These are phyloP conservation scores for Cygnus buccinator DNA, from an alignment of 2,113 vertebrate genomes.

Conservation along the genomic window DNA sequence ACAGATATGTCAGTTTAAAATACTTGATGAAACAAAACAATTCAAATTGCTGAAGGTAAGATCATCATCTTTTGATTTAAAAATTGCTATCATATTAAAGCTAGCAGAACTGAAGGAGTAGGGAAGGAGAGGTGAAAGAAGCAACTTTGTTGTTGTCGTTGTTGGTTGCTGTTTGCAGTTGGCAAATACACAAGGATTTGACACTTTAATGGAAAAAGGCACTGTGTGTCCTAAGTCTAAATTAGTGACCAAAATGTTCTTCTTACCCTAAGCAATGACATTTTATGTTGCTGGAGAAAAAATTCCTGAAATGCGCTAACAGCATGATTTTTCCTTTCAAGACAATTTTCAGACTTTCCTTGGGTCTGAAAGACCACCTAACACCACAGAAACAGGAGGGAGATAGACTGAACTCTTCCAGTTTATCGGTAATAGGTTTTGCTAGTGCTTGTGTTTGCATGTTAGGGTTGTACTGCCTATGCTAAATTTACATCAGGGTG, in stretches of 20 bases:
- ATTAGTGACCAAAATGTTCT: not conserved
- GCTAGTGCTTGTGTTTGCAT: not conserved
- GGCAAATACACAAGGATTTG: not conserved
- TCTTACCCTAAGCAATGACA: not conserved
- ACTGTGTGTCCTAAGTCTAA: not conserved
- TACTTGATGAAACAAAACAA: conserved; percentile 23
- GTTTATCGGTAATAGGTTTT: not conserved
- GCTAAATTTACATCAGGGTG: not conserved
- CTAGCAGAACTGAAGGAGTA: not conserved
- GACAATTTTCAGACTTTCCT: not conserved
- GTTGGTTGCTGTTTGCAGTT: not conserved
- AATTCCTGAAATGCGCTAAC: not conserved
- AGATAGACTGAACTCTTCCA: too few species aligned
- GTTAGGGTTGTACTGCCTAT: not conserved
- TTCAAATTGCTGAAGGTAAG: not conserved
- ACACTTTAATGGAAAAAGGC: not conserved
- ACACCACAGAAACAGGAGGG: not conserved
- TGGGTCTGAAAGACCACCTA: not conserved
- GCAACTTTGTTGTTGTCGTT: not conserved
- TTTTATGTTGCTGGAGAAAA: not conserved
- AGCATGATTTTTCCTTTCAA: not conserved
- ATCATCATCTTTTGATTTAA: not conserved
- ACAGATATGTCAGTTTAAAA: conserved; percentile 44
- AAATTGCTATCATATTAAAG: not conserved
- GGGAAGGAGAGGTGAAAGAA: not conserved